Evolutionary conservation across 1,140 invertebrate genomes (phyloP).

Genomic region (Trissolcus basalis): DNA sequence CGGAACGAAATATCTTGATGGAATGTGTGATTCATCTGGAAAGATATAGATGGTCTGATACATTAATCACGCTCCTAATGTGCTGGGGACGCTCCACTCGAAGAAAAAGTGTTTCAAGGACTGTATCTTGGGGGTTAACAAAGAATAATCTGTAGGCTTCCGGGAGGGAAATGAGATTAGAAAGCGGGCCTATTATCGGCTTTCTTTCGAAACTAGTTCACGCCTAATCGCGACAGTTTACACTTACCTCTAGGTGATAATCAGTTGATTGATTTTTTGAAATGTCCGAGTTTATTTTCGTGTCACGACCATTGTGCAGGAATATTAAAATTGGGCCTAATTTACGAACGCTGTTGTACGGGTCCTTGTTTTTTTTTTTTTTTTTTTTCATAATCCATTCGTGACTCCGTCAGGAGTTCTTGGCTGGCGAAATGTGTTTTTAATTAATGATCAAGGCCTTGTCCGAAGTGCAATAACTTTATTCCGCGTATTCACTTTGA

Average conservation of each 20-base stretch:
- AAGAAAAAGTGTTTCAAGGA: slow-evolving; percentile 37
- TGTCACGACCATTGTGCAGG: too few relatives aligned
- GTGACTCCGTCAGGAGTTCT: neutral
- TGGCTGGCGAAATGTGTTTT: slow-evolving; percentile 5
- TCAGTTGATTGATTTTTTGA: too few relatives aligned
- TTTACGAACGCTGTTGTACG: too few relatives aligned
- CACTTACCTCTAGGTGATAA: too few relatives aligned
- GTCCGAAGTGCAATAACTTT: slow-evolving; percentile 28
- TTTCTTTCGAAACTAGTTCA: too few relatives aligned
- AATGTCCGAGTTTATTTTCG: too few relatives aligned
- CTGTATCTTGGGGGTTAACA: slow-evolving; percentile 3
- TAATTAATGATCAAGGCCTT: slow-evolving; percentile 28
- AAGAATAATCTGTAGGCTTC: slow-evolving; percentile 17
- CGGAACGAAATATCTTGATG: slow-evolving; percentile 28
- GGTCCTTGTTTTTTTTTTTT: too few relatives aligned
- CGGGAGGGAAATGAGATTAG: neutral
- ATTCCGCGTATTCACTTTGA: slow-evolving; percentile 7
- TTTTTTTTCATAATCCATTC: too few relatives aligned
- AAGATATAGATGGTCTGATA: slow-evolving; percentile 11
- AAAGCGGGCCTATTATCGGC: neutral
- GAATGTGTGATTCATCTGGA: slow-evolving; percentile 21
- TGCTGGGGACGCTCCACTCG: neutral
- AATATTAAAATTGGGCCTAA: too few relatives aligned
- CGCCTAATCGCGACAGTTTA: too few relatives aligned
- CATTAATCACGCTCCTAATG: slow-evolving; percentile 48